These are phyloP conservation scores for Hermetia illucens DNA, from an alignment of 1,140 invertebrate genomes.

Conservation along the genomic window DNA sequence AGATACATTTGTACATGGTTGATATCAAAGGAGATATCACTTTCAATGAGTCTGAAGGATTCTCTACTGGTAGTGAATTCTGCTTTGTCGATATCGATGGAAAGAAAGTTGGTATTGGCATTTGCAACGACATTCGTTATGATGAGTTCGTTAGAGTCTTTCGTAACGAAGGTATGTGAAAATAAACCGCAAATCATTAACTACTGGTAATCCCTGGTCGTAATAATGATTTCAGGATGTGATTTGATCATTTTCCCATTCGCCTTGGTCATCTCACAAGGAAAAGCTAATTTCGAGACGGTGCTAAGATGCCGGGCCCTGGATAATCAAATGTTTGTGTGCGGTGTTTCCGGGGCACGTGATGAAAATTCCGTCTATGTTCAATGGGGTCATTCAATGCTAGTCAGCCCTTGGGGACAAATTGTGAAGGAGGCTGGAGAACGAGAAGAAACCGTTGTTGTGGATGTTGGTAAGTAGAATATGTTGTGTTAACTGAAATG, in stretches of 20 bases:
- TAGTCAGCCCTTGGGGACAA: slow-evolving; percentile 80
- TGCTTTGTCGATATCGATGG: slow-evolving; percentile 58
- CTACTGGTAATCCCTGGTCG: not conserved
- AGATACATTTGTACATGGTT: slow-evolving; percentile 92
- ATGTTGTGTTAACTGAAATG: no score
- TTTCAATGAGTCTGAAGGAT: slow-evolving; percentile 80
- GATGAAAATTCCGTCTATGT: slow-evolving; percentile 58
- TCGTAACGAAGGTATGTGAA: slow-evolving; percentile 45
- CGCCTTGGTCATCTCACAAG: slow-evolving; percentile 92
- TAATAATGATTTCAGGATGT: slow-evolving; percentile 42
- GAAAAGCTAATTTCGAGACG: slow-evolving; percentile 83
- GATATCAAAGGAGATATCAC: slow-evolving; percentile 83
- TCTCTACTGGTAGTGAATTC: slow-evolving; percentile 61
- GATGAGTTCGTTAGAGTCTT: slow-evolving; percentile 78
- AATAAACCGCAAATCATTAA: not conserved
- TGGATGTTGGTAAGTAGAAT: slow-evolving; percentile 47
- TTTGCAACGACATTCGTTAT: slow-evolving; percentile 92
- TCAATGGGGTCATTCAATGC: slow-evolving; percentile 76
- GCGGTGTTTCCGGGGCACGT: slow-evolving; percentile 62
- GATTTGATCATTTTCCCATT: slow-evolving; percentile 76
- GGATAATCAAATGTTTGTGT: slow-evolving; percentile 75
- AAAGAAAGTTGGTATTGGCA: slow-evolving; percentile 76
- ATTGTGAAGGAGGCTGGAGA: slow-evolving; percentile 54
- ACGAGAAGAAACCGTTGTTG: slow-evolving; percentile 54
- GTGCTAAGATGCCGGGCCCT: slow-evolving; percentile 62